phyloP scores from a whole-genome alignment of 2,888 invertebrate species.

The Cosmia trapezina region DNA sequence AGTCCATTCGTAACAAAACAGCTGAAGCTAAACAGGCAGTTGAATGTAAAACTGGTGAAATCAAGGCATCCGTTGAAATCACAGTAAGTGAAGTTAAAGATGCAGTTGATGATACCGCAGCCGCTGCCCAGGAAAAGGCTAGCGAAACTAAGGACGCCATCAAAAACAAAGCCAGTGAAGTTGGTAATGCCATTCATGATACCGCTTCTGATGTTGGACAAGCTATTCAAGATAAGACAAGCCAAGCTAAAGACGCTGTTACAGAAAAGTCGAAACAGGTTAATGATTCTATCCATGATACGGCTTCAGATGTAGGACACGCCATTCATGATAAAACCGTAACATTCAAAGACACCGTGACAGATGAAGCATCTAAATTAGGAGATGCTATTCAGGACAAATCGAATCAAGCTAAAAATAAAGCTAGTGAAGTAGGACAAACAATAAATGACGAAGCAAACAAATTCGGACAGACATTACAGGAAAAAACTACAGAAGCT shows the following conservation, averaged over 20 bases:
- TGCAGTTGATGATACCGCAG: slow-evolving; percentile 63
- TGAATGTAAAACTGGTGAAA: slow-evolving; percentile 65
- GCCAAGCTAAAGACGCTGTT: slow-evolving; percentile 66
- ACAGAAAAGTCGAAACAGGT: slow-evolving; percentile 68
- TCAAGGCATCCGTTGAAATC: slow-evolving; percentile 71
- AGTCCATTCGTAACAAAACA: slow-evolving; percentile 70
- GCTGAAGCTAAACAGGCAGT: slow-evolving; percentile 68
- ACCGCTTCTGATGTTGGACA: slow-evolving; percentile 66
- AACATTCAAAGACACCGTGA: slow-evolving; percentile 61
- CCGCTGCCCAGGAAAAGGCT: slow-evolving; percentile 62
- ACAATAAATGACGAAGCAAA: slow-evolving; percentile 57
- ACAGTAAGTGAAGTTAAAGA: slow-evolving; percentile 71
- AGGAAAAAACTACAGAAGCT: slow-evolving; percentile 53
- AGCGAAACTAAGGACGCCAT: slow-evolving; percentile 60
- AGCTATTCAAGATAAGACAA: slow-evolving; percentile 68
- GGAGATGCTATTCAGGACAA: slow-evolving; percentile 66
- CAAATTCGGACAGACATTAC: slow-evolving; percentile 58
- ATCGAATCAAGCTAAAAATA: slow-evolving; percentile 57
- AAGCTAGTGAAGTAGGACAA: slow-evolving; percentile 58
- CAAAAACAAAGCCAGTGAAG: slow-evolving; percentile 63
- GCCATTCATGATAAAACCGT: slow-evolving; percentile 66
- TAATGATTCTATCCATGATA: slow-evolving; percentile 69
- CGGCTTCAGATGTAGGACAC: slow-evolving; percentile 68
- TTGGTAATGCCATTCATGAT: slow-evolving; percentile 65
- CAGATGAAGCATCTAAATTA: slow-evolving; percentile 64